Conservation (phyloP, 1,140 invertebrate genomes). For the Chionoecetes opilio region DNA sequence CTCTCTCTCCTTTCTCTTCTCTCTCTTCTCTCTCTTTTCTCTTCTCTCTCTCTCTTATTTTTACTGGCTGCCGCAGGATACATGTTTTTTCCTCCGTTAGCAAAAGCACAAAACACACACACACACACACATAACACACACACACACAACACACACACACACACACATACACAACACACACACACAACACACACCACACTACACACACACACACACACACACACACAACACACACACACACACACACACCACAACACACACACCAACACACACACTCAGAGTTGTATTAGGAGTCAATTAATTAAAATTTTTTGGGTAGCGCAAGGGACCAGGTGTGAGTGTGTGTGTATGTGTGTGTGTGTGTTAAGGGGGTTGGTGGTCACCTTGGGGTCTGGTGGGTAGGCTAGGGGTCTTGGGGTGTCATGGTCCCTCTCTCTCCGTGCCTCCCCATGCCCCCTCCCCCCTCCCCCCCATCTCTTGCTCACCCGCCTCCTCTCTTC, state of each 20-base stretch:
- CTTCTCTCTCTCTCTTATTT: background rate
- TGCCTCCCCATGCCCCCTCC: background rate
- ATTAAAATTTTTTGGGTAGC: background rate
- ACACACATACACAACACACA: constrained; percentile 18
- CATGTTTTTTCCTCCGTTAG: too few relatives aligned
- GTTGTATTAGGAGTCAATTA: background rate
- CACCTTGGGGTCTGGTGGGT: background rate
- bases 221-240: constrained; percentile 27
- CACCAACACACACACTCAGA: background rate
- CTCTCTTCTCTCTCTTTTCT: background rate
- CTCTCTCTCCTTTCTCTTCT: background rate
- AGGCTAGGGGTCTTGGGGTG: background rate
- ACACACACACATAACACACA: too few relatives aligned
- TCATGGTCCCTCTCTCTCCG: background rate
- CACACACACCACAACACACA: constrained; percentile 16
- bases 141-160: background rate
- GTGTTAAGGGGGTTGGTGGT: background rate
- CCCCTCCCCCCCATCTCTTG: too few relatives aligned
- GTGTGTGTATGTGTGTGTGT: constrained; percentile 14
- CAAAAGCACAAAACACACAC: too few relatives aligned
- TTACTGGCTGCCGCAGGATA: background rate
- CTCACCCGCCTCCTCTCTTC: background rate
- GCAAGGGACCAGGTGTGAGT: background rate
- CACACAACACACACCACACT: constrained; percentile 16
- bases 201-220: constrained; percentile 25